A percentile compares a stretch with the other conserved stretches of the same genome.
Evolutionary conservation across 2,888 invertebrate species (phyloP).

Genomic region (Coelogynopora nodosa): DNA sequence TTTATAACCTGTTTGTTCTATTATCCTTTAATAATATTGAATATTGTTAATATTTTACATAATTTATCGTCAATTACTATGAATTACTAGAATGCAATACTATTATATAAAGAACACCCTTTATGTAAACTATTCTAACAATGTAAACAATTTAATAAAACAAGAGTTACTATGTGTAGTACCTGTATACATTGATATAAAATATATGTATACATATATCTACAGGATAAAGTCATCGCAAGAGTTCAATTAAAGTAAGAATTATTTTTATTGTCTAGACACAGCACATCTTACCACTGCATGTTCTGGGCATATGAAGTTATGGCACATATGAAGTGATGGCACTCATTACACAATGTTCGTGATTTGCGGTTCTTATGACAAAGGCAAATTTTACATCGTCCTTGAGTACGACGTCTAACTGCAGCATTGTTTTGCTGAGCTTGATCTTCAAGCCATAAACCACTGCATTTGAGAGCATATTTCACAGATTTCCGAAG

Average conservation of each 20-base stretch:
- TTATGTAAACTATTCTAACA: slow-evolving; percentile 26
- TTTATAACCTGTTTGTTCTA: no score
- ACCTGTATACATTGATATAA: background rate
- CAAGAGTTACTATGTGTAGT: background rate
- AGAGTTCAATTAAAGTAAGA: no score
- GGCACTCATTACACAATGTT: slow-evolving; percentile 10
- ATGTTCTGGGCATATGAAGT: background rate
- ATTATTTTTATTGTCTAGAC: no score
- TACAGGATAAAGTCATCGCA: background rate
- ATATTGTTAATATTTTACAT: no score
- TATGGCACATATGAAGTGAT: slow-evolving; percentile 20
- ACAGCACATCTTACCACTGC: no score
- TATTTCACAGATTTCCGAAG: slow-evolving; percentile 23
- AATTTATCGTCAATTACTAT: no score
- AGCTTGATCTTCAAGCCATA: slow-evolving; percentile 20
- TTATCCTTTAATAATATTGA: no score
- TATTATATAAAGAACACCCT: no score
- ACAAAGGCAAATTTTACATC: slow-evolving; percentile 12
- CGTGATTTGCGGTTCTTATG: background rate
- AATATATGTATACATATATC: no score
- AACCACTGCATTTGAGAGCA: slow-evolving; percentile 11
- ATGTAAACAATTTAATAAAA: slow-evolving; percentile 17
- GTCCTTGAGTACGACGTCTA: slow-evolving; percentile 23
- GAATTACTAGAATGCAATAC: no score
- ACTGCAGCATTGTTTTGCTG: slow-evolving; percentile 19